phyloP scores from a whole-genome alignment of 2,113 vertebrate species.

The Microcebus tavaratra region DNA sequence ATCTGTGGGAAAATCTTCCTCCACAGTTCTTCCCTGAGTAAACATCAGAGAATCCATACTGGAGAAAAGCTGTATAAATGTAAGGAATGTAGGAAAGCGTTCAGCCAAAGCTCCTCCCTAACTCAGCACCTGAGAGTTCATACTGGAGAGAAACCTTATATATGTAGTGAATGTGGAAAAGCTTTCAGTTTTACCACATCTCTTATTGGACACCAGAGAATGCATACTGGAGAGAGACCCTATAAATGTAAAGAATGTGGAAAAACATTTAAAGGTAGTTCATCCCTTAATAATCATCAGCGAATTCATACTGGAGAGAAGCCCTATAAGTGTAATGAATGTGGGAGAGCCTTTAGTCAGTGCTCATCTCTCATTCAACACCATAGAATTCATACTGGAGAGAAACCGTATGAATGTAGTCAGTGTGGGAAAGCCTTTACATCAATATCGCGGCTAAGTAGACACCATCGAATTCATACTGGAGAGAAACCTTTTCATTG shows the following conservation, averaged over 20 bases:
- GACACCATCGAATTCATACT: conserved; percentile 77
- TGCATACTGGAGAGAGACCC: conserved; percentile 79
- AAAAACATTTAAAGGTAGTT: conserved; percentile 76
- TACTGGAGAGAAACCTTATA: conserved; percentile 76
- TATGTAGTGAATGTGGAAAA: conserved; percentile 76
- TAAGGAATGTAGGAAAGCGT: conserved; percentile 79
- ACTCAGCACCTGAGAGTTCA: conserved; percentile 75
- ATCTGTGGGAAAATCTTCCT: conserved; percentile 77
- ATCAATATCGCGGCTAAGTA: conserved; percentile 66
- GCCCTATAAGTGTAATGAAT: conserved; percentile 72
- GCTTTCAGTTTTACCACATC: conserved; percentile 80
- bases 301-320: conserved; percentile 75
- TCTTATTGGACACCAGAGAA: conserved; percentile 79
- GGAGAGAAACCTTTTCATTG: conserved; percentile 81
- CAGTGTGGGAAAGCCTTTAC: conserved; percentile 78
- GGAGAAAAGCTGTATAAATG: conserved; percentile 81
- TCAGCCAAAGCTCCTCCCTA: conserved; percentile 76
- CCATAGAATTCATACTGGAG: conserved; percentile 78
- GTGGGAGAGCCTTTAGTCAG: conserved; percentile 74
- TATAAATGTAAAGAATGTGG: conserved; percentile 77
- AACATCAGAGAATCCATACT: conserved; percentile 79
- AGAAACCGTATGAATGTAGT: conserved; percentile 75
- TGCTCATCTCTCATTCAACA: conserved; percentile 77
- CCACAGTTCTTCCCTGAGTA: conserved; percentile 76
- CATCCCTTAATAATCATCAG: conserved; percentile 74